phyloP scores from a whole-genome alignment of 2,113 vertebrate species.

The Myiopsitta monachus region DNA sequence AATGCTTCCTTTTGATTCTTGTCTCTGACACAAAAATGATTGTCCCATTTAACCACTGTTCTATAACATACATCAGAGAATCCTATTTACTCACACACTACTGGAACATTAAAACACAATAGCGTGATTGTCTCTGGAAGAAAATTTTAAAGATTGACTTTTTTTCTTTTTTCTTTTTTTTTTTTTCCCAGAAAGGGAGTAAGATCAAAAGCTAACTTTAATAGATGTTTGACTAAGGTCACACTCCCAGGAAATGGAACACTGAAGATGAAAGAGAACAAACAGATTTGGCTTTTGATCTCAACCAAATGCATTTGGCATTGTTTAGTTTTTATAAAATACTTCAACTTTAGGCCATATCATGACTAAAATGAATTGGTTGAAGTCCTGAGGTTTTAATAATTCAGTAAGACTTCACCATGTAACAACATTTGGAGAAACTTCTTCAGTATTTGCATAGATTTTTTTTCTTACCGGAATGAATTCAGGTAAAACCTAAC shows the following conservation, averaged over 20 bases:
- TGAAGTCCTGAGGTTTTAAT: conserved; percentile 56
- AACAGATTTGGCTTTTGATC: conserved; percentile 76
- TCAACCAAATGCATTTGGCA: conserved; percentile 80
- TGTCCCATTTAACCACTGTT: conserved; percentile 72
- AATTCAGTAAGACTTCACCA: conserved; percentile 52
- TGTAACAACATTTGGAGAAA: conserved; percentile 11
- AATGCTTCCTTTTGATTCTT: conserved; percentile 77
- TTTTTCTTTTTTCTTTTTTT: conserved; percentile 26
- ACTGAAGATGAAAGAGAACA: conserved; percentile 81
- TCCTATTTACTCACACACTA: conserved; percentile 78
- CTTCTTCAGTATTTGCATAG: not conserved
- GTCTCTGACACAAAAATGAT: conserved; percentile 76
- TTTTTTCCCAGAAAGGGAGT: not conserved
- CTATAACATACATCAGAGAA: conserved; percentile 76
- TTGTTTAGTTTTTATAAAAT: conserved; percentile 82
- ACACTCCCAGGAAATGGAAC: conserved; percentile 82
- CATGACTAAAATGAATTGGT: conserved; percentile 62
- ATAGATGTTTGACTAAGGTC: conserved; percentile 86
- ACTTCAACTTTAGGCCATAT: conserved; percentile 69
- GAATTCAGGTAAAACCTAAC: not conserved
- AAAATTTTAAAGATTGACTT: conserved; percentile 73
- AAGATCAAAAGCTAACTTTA: conserved; percentile 80
- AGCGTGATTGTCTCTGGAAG: conserved; percentile 74
- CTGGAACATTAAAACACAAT: conserved; percentile 77
- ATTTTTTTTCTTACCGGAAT: not conserved